A percentile compares a stretch with the other conserved stretches of the same genome.
Evolutionary conservation across 2,888 invertebrate genomes (phyloP).

Genomic region (Noctua pronuba): DNA sequence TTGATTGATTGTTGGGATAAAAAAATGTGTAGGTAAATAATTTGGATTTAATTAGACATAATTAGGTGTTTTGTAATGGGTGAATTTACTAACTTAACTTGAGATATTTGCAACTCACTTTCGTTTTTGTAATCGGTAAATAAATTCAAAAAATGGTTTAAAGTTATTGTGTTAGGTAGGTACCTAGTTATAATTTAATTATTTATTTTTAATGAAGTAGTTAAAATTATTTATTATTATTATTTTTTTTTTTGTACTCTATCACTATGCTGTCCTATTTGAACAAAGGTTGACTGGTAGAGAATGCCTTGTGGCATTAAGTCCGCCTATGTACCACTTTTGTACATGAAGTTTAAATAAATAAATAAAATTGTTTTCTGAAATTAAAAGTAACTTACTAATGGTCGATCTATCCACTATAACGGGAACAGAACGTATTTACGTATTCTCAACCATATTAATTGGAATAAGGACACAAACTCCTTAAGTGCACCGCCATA

Average conservation of each 20-base stretch:
- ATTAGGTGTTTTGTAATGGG: not conserved
- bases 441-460: not conserved
- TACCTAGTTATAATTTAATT: not conserved
- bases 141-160: not conserved
- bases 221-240: no score
- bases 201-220: not conserved
- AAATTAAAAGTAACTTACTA: not conserved
- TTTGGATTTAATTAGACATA: not conserved
- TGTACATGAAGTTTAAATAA: no score
- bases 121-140: not conserved
- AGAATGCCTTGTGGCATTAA: no score
- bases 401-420: not conserved
- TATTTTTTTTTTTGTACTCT: no score
- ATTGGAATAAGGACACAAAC: not conserved
- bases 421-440: not conserved
- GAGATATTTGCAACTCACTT: not conserved
- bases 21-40: not conserved
- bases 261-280: no score
- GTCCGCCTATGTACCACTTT: no score
- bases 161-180: not conserved
- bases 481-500: no score
- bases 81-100: not conserved
- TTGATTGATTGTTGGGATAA: not conserved
- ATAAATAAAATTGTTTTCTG: not conserved
- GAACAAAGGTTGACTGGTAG: no score